Evolutionary conservation across 2,888 invertebrate genomes (phyloP).

Genomic region (Epinotia bilunana): DNA sequence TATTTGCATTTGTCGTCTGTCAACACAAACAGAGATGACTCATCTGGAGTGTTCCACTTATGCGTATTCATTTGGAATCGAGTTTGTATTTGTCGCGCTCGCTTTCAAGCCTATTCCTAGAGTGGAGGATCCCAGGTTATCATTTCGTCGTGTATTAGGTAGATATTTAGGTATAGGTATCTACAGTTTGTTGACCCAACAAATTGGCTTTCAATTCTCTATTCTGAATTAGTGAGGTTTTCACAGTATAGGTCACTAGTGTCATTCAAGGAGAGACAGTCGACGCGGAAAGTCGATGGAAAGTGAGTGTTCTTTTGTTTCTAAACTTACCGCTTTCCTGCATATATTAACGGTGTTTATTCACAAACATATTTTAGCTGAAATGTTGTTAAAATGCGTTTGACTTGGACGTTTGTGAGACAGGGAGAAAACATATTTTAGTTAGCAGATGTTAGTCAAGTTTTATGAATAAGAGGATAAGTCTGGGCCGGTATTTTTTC

Average conservation of each 20-base stretch:
- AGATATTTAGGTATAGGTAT: background rate
- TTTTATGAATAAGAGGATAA: too few species aligned
- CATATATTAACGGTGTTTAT: too few species aligned
- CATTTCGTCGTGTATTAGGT: background rate
- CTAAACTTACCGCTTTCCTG: background rate
- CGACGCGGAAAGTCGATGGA: background rate
- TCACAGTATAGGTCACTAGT: constrained; percentile 4
- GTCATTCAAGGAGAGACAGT: background rate
- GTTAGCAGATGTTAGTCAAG: too few species aligned
- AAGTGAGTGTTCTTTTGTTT: background rate
- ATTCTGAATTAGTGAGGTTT: background rate
- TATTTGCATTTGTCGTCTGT: too few species aligned
- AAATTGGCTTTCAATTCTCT: background rate
- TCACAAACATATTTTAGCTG: too few species aligned
- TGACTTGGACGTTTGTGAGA: too few species aligned
- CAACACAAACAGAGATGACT: too few species aligned
- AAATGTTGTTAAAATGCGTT: too few species aligned
- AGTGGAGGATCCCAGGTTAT: background rate
- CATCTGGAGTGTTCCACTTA: background rate
- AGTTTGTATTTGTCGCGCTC: background rate
- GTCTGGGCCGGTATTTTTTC: too few species aligned
- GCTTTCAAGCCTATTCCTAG: background rate
- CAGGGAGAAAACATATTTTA: too few species aligned
- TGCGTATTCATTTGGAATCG: background rate
- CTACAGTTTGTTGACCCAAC: background rate